phyloP scores from a whole-genome alignment of 2,113 vertebrate species.

The Leiothrix lutea region DNA sequence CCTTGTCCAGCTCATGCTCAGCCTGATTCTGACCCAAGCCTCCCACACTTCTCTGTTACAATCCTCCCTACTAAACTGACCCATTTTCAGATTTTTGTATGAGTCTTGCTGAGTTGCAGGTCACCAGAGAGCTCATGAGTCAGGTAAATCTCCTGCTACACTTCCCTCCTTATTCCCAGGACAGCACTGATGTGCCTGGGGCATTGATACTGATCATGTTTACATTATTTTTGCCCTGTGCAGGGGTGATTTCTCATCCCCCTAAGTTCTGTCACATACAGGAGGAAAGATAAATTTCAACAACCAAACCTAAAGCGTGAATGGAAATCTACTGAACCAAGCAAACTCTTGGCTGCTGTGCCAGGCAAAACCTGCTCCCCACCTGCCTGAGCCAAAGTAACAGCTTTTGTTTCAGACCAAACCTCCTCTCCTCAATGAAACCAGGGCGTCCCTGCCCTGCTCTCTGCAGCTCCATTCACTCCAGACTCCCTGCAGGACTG shows the following conservation, averaged over 20 bases:
- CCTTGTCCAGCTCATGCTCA: background rate
- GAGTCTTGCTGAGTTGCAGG: background rate
- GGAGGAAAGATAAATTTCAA: background rate
- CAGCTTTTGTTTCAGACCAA: background rate
- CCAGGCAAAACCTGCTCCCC: background rate
- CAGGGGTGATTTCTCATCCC: background rate
- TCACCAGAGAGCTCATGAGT: background rate
- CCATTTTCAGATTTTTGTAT: background rate
- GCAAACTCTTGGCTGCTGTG: background rate
- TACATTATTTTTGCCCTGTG: background rate
- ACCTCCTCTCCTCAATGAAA: background rate
- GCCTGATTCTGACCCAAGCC: background rate
- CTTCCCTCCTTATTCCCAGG: background rate
- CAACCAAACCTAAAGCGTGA: background rate
- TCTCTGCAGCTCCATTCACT: background rate
- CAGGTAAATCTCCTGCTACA: background rate
- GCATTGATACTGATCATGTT: background rate
- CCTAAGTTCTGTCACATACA: background rate
- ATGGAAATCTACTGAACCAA: background rate
- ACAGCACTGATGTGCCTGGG: background rate
- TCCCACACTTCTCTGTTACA: background rate
- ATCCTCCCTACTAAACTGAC: background rate
- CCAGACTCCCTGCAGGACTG: background rate
- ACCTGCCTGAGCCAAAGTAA: background rate
- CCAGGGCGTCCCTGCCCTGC: background rate